phyloP scores from a whole-genome alignment of 2,888 invertebrate genomes.

The Drosophila atripex region DNA sequence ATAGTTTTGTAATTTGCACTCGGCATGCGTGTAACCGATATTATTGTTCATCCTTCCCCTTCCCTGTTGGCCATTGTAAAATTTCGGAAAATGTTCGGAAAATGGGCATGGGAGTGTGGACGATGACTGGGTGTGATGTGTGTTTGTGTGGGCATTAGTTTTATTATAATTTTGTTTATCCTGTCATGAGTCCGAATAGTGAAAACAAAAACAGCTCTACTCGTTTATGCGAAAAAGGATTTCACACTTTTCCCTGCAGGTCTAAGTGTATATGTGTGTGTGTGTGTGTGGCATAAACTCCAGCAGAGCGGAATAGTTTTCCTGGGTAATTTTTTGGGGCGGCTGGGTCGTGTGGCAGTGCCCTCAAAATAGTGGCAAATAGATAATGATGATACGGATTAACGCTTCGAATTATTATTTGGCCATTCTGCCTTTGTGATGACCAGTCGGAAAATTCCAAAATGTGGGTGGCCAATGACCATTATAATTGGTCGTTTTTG shows the following conservation, averaged over 20 bases:
- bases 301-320: conserved; percentile 37
- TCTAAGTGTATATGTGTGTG: neutral
- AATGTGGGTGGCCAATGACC: conserved; percentile 46
- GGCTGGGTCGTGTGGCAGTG: conserved; percentile 53
- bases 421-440: conserved; percentile 35
- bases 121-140: conserved; percentile 11
- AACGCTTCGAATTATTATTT: conserved; percentile 66
- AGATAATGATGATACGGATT: conserved; percentile 68
- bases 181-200: conserved; percentile 57
- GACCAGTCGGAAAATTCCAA: conserved; percentile 44
- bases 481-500: conserved; percentile 19
- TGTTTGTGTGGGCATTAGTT: conserved; percentile 59
- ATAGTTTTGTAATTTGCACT: conserved; percentile 77
- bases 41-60: conserved; percentile 58
- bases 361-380: conserved; percentile 56
- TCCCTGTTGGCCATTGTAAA: conserved; percentile 65
- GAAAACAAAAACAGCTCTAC: conserved; percentile 53
- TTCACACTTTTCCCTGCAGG: conserved; percentile 62
- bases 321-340: conserved; percentile 22
- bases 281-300: conserved; percentile 1
- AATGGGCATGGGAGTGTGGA: conserved; percentile 31
- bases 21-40: conserved; percentile 78
- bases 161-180: conserved; percentile 71
- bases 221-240: conserved; percentile 73
- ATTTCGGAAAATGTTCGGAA: conserved; percentile 68